Evolutionary conservation across 2,113 vertebrate species (phyloP), one percentile per base, ranked within the genome.

Genomic region (Lasiurus cinereus): DNA sequence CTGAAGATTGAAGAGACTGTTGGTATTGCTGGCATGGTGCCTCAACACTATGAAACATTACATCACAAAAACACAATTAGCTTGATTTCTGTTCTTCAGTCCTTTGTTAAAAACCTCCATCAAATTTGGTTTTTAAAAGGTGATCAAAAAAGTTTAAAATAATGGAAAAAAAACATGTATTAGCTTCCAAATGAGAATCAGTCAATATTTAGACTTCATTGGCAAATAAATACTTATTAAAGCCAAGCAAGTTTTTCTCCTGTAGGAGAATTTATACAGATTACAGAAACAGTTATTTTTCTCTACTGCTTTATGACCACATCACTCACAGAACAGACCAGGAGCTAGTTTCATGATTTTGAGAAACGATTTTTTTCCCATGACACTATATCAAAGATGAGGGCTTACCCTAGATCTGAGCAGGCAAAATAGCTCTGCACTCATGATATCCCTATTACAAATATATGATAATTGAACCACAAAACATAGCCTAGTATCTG

Each of bases 11-110:
- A 90, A 67, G 67, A 96, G 73, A 94, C 54, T 80, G 96, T 94
- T 92, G 96, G 59, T 93, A 97, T 92, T 96, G 97, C 97, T 96
- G 98, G 97, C 97, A 97, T 98, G 98, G 98, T 98, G 98, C 98
- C 98, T 98, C 98, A 86, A 95, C 74, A 92, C 90, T 66, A 82
- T 87, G 97, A 96, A 91, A 87, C 70, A 56, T 90, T 97, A 15
- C 90, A 91, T 96, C 77, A 96, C 90, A 96, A 93, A 95, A 96
- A 86, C 93, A 96, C 93, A 66, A 83, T 46, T 90, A 97, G 84
- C 84, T 93, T 97, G 83, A 94, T 87, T 96, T 98, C 93, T 95
- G 93, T 48, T 96, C 94, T 89, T 94, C 83, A 96, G 70, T 89
- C 93, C 89, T 98, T 96, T 91, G 33, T 96, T 96, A 90, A 84